Conservation (phyloP, 2,888 invertebrate genomes). For the Caenorhabditis japonica region DNA sequence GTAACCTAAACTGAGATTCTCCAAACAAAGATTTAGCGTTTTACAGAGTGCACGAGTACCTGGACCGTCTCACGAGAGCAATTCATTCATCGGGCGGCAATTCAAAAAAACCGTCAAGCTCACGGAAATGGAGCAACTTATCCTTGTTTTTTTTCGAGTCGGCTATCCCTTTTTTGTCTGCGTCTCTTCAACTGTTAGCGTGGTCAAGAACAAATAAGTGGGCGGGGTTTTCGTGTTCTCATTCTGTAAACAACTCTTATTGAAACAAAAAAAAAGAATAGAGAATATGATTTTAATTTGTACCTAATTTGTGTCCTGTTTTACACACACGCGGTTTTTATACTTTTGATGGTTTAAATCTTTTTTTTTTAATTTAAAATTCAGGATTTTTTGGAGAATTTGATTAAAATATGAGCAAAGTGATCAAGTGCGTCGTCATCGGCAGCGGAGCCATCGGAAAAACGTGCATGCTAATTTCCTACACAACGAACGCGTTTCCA, state of each 20-base stretch:
- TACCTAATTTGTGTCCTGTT: no score
- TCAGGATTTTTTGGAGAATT: not conserved
- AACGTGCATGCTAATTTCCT: slow-evolving; percentile 95
- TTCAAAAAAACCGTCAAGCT: slow-evolving; percentile 89
- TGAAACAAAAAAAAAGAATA: no score
- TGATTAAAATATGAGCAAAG: slow-evolving; percentile 81
- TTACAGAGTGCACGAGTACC: slow-evolving; percentile 86
- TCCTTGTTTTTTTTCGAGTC: no score
- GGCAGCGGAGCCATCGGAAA: slow-evolving; percentile 81
- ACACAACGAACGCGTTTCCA: slow-evolving; percentile 99
- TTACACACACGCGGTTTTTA: not conserved
- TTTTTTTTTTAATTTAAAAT: not conserved
- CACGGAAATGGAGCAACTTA: not conserved
- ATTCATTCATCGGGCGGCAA: slow-evolving; percentile 93
- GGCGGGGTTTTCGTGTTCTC: no score
- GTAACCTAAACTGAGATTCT: no score
- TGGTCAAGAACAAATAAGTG: no score
- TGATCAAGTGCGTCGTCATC: slow-evolving; percentile 99
- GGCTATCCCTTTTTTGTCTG: not conserved
- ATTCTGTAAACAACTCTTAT: no score
- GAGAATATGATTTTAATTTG: no score
- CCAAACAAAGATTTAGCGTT: no score
- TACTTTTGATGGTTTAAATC: not conserved
- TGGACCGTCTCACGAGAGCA: slow-evolving; percentile 93
- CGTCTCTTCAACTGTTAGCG: no score